Base-by-base conservation (phyloP, 2,797 vertebrate genomes). In the Alosa sapidissima region DNA sequence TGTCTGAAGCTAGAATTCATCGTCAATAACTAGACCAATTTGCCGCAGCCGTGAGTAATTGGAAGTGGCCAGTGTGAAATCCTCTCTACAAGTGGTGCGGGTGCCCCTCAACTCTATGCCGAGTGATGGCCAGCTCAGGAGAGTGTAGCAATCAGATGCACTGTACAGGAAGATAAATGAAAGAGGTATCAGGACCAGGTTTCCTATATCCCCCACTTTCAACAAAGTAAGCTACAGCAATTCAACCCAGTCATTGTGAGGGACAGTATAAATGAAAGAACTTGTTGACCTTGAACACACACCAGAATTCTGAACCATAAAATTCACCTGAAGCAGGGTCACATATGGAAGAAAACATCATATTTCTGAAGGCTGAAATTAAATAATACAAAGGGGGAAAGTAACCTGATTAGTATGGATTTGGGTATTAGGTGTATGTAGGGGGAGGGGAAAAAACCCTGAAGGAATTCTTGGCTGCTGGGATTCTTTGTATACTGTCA, bases 391-490 rank as follows among this genome's bases (percentile, higher is more conserved):
- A 86, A 55, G 52, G 13, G 13, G 86, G 82, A 85, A 72, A 84
- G 81, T 68, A 89, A 89, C 83, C 85, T 88, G 87, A 93, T 93
- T 92, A 90, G 91, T 91, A 90, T 89, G 87, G 88, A 91, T 92
- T 90, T 90, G 89, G 9, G 45, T 88, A 81, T 82, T 2, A 36
- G 86, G 83, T 88, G 90, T 84, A 91, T 89, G 88, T 89, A 45
- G 16, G 72, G 72, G 24, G 65, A 89, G 86, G 83, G 88, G 87
- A 88, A 41, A 90, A 88, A 86, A 54, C 81, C 90, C 90, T 83
- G 0, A 55, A 84, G 90, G 90, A 87, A 87, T 90, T 91, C 82
- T 83, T 84, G 72, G 72, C 72, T 47, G 41, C 72, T 47, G 36
- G 72, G 41, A 47, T 86, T 65, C 85, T 85, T 83, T 78, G 86